Evolutionary conservation across 2,113 vertebrate genomes (phyloP).

Genomic region (Phasianus colchicus): DNA sequence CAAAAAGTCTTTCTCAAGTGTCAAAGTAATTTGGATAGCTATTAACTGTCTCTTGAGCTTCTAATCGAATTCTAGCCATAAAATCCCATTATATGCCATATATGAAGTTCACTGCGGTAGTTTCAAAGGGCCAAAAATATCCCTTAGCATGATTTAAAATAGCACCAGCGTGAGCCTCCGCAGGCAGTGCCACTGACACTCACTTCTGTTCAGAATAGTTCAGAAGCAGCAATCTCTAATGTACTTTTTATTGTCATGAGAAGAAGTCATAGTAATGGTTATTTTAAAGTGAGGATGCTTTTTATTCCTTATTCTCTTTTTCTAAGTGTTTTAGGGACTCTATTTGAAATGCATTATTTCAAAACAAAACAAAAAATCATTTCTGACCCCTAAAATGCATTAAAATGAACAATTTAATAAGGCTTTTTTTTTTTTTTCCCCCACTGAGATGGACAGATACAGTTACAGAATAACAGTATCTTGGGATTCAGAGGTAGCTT

Average conservation of each 20-base stretch:
- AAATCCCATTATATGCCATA: conserved; percentile 37
- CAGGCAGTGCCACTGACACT: conserved; percentile 36
- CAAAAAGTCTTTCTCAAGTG: not conserved
- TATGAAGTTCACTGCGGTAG: not conserved
- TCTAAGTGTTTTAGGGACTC: not conserved
- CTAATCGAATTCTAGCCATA: conserved; percentile 34
- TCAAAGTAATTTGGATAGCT: conserved; percentile 5
- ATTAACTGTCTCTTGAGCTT: conserved; percentile 35
- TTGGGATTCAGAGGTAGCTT: not conserved
- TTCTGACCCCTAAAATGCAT: not conserved
- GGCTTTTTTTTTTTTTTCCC: not conserved
- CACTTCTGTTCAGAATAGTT: not conserved
- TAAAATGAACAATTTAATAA: not conserved
- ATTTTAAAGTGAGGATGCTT: conserved; percentile 4
- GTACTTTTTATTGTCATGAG: not conserved
- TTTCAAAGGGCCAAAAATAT: conserved; percentile 40
- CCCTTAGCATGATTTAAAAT: conserved; percentile 18
- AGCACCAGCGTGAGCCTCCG: not conserved
- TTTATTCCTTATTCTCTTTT: conserved; percentile 15
- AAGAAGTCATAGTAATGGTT: conserved; percentile 29
- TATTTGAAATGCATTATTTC: not conserved
- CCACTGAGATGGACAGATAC: not conserved
- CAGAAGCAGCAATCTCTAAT: not conserved
- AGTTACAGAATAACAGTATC: not conserved
- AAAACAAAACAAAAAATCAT: not conserved